Base-by-base conservation (phyloP, 1,140 invertebrate species). In the Saccostrea cuccullata region DNA sequence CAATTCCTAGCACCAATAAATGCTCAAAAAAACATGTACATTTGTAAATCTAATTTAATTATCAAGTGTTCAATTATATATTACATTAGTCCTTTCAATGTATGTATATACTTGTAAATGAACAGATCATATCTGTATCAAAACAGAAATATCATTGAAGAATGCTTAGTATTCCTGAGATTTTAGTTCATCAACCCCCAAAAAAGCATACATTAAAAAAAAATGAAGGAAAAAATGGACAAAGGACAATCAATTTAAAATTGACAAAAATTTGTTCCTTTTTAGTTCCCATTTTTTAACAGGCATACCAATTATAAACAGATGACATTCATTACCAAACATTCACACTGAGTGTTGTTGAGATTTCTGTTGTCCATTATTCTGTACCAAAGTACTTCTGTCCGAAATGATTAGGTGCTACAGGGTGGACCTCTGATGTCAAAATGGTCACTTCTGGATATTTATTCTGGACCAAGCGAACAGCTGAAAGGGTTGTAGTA, bases 311-410 rank as follows among this genome's bases (percentile, higher is more conserved):
- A 64, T n/a, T n/a, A n/a, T n/a, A n/a, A 64, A 20, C n/a, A 20
- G 13, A 64, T 20, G 58, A 64, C 13, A 64, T 64, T 64, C n/a
- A n/a, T n/a, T 20, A 8, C 17, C 58, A 20, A 47, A 20, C 58
- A 64, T 64, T 64, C n/a, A 20, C 58, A 64, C 17, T 20, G 58
- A 64, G n/a, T 20, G 5, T 20, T 64, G 15, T 20, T 6, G 5
- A 64, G 40, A 17, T 55, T 6, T 84, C 17, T 20, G 5, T 30
- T 13, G 12, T 26, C 3, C 12, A 94, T 97, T 96, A 99, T 96
- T 99, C 98, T 89, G 98, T 99, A 92, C 98, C 98, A 96, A 99
- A 99, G 96, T 99, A 99, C 95, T 98, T 99, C 95, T 98, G 98
- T 90, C 98, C 98, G 96, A 99, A 99, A 95, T 99, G 98, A 96